Evolutionary conservation across 2,113 vertebrate genomes (phyloP).

Genomic region (Clarias gariepinus): DNA sequence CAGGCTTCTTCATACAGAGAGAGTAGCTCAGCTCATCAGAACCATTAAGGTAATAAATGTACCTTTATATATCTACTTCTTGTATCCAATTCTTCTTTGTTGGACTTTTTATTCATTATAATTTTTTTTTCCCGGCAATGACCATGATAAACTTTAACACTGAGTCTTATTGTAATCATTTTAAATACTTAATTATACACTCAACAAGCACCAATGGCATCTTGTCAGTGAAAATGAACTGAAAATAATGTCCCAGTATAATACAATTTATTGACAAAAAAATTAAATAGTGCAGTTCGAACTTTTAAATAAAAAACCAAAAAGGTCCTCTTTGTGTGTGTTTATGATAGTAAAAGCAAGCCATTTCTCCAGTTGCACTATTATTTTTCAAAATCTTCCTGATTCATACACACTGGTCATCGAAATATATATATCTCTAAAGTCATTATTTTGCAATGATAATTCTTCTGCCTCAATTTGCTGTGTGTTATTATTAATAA

Average conservation of each 20-base stretch:
- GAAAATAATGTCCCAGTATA: constrained; percentile 10
- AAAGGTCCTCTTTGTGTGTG: neutral
- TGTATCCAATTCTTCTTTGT: neutral
- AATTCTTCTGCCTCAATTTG: too few species aligned
- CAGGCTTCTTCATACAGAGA: constrained; percentile 68
- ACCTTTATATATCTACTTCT: neutral
- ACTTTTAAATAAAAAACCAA: neutral
- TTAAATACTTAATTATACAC: neutral
- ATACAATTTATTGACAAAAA: neutral
- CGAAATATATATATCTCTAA: constrained; percentile 1
- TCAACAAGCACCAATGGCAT: neutral
- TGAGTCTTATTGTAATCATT: neutral
- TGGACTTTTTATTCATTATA: neutral
- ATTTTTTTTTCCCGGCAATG: neutral
- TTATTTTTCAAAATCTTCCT: neutral
- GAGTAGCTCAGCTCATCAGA: constrained; percentile 65
- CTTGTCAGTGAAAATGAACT: neutral
- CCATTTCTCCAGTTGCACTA: neutral
- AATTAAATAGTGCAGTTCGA: neutral
- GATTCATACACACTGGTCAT: neutral
- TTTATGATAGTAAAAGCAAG: neutral
- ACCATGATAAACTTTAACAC: neutral
- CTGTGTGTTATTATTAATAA: too few species aligned
- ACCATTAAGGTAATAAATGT: constrained; percentile 66
- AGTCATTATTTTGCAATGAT: constrained; percentile 1